Conservation (phyloP, 2,888 invertebrate species). For the Eupithecia exiguata region DNA sequence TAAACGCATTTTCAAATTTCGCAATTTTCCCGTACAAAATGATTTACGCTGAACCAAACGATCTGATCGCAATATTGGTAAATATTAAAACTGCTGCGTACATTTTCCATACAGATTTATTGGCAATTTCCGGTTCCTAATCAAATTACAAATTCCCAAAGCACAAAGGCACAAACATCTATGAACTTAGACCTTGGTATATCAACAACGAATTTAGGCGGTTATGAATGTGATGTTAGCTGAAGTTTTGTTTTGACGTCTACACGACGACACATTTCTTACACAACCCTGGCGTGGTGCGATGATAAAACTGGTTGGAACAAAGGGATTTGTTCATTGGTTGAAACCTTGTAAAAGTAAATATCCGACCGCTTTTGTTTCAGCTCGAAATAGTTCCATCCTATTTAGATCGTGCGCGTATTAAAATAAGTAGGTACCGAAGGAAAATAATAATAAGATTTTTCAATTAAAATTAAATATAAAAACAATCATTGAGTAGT, state of each 20-base stretch:
- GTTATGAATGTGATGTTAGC: not conserved
- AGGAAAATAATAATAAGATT: too few relatives aligned
- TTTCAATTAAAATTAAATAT: too few relatives aligned
- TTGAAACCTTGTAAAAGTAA: too few relatives aligned
- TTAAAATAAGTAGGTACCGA: too few relatives aligned
- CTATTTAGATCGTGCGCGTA: too few relatives aligned
- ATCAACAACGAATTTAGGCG: not conserved
- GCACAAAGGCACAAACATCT: not conserved
- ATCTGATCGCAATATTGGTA: slow-evolving; percentile 19
- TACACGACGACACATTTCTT: too few relatives aligned
- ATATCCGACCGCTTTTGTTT: too few relatives aligned
- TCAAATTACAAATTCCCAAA: slow-evolving; percentile 11
- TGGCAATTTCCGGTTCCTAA: slow-evolving; percentile 7
- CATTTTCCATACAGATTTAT: slow-evolving; percentile 22
- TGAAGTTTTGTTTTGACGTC: not conserved
- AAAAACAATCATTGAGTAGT: too few relatives aligned
- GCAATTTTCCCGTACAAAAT: not conserved
- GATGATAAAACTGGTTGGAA: too few relatives aligned
- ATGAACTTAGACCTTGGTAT: not conserved
- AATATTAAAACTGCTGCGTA: slow-evolving; percentile 18
- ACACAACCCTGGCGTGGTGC: too few relatives aligned
- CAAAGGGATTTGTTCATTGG: too few relatives aligned
- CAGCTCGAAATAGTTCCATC: too few relatives aligned
- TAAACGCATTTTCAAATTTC: slow-evolving; percentile 5
- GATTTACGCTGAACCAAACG: slow-evolving; percentile 12